These are phyloP conservation scores for Drosophila nigricruria DNA, from an alignment of 2,888 invertebrate genomes.

Conservation along the genomic window DNA sequence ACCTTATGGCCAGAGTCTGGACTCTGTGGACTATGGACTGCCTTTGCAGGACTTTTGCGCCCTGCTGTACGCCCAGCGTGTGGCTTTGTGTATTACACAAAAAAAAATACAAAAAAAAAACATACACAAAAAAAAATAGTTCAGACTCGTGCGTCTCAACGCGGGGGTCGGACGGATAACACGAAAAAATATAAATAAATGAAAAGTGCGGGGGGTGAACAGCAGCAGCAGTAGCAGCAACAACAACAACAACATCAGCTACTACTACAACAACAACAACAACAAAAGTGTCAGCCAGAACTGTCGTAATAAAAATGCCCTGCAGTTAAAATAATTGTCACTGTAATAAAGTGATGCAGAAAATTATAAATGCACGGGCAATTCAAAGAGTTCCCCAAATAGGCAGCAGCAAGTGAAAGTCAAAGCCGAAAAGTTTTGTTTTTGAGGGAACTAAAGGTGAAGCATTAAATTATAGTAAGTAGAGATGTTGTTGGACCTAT, in stretches of 20 bases:
- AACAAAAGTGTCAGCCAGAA: slow-evolving; percentile 55
- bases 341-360: slow-evolving; percentile 78
- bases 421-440: not conserved
- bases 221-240: slow-evolving; percentile 20
- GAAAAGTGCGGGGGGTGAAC: slow-evolving; percentile 14
- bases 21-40: slow-evolving; percentile 19
- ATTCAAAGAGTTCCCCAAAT: slow-evolving; percentile 13
- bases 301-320: slow-evolving; percentile 78
- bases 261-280: slow-evolving; percentile 7
- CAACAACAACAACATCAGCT: not conserved
- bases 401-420: not conserved
- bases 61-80: slow-evolving; percentile 63
- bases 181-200: slow-evolving; percentile 24
- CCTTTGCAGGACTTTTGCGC: slow-evolving; percentile 39
- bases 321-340: slow-evolving; percentile 81
- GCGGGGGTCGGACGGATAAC: slow-evolving; percentile 12
- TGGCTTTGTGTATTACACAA: slow-evolving; percentile 24
- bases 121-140: slow-evolving; percentile 26
- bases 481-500: not conserved
- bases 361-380: slow-evolving; percentile 69
- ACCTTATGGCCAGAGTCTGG: slow-evolving; percentile 62
- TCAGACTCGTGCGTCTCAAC: slow-evolving; percentile 19
- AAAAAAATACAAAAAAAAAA: slow-evolving; percentile 17
- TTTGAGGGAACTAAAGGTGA: not conserved
- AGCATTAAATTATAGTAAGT: not conserved